Evolutionary conservation across 2,113 vertebrate species (phyloP).

Genomic region (Caloenas nicobarica): DNA sequence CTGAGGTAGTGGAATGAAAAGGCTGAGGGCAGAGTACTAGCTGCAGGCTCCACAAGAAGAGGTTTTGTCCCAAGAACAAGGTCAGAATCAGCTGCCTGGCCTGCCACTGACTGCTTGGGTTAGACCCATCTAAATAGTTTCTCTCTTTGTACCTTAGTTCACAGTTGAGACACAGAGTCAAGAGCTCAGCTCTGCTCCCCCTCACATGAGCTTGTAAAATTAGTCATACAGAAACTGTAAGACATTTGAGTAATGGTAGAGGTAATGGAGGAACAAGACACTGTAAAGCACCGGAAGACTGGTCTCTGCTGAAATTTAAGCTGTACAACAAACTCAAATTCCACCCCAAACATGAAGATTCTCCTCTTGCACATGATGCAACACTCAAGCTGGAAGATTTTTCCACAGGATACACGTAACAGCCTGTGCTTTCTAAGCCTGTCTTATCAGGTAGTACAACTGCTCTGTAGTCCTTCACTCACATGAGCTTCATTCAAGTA

Average conservation of each 20-base stretch:
- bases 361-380: not conserved
- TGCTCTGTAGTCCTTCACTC: not conserved
- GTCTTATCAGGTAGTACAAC: not conserved
- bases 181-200: not conserved
- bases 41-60: not conserved
- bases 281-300: not conserved
- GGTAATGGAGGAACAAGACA: not conserved
- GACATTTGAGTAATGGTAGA: not conserved
- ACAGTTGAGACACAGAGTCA: not conserved
- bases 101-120: not conserved
- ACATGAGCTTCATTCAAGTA: not conserved
- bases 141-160: not conserved
- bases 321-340: not conserved
- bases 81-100: not conserved
- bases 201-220: not conserved
- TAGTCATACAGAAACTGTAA: not conserved
- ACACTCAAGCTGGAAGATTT: not conserved
- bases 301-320: not conserved
- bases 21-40: not conserved
- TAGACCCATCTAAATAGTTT: not conserved
- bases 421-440: not conserved
- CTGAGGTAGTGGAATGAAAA: not conserved
- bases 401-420: not conserved
- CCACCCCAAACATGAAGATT: not conserved
- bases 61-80: not conserved